A percentile compares a stretch with the other conserved stretches of the same genome.
Conservation (phyloP, 2,888 invertebrate genomes). For the Drosophila atroscutellata region DNA sequence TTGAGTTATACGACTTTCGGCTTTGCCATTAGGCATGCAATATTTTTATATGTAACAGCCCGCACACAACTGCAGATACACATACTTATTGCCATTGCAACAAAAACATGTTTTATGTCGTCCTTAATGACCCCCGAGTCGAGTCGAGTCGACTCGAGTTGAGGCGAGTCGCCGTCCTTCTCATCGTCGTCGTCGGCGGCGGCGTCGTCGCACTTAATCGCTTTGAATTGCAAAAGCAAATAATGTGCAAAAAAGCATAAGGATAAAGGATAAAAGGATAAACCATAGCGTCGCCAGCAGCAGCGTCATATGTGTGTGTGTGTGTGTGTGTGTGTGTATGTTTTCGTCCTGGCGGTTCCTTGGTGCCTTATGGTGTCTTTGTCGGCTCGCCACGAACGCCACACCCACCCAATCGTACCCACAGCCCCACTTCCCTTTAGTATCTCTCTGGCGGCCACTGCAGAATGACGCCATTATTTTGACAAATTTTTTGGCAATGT, state of each 20-base stretch:
- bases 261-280: slow-evolving; percentile 74
- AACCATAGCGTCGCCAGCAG: slow-evolving; percentile 73
- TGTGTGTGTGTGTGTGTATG: slow-evolving; percentile 32
- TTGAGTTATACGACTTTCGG: slow-evolving; percentile 67
- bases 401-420: slow-evolving; percentile 25
- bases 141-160: slow-evolving; percentile 30
- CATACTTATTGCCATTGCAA: slow-evolving; percentile 69
- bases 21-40: slow-evolving; percentile 77
- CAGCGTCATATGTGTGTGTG: slow-evolving; percentile 23
- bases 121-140: slow-evolving; percentile 77
- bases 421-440: neutral
- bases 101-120: slow-evolving; percentile 80
- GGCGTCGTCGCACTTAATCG: slow-evolving; percentile 73
- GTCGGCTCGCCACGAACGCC: slow-evolving; percentile 62
- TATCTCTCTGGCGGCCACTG: slow-evolving; percentile 64
- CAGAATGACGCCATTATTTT: slow-evolving; percentile 82
- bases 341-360: slow-evolving; percentile 65
- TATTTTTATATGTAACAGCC: slow-evolving; percentile 59
- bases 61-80: slow-evolving; percentile 30
- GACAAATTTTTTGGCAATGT: slow-evolving; percentile 83
- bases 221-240: slow-evolving; percentile 82
- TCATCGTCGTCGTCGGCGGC: slow-evolving; percentile 28
- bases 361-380: slow-evolving; percentile 64
- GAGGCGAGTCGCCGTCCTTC: slow-evolving; percentile 36
- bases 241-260: slow-evolving; percentile 80